A percentile compares a stretch with the other conserved stretches of the same genome.
Evolutionary conservation across 1,140 invertebrate genomes (phyloP).

Genomic region (Musca vetustissima): DNA sequence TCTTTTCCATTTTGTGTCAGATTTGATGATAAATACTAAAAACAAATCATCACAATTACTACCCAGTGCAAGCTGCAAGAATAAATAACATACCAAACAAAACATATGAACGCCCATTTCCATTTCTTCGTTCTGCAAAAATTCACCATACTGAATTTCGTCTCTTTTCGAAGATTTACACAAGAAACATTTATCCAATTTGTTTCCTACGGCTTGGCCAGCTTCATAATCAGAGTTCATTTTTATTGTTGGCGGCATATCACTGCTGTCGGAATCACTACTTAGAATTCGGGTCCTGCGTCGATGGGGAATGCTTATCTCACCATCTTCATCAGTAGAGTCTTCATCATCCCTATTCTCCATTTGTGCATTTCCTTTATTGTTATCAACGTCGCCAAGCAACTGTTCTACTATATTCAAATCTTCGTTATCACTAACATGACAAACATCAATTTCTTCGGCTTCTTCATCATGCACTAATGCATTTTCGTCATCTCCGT

Average conservation of each 20-base stretch:
- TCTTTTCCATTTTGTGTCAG: constrained; percentile 64
- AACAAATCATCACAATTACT: constrained; percentile 20
- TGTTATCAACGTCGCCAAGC: neutral
- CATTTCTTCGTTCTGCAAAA: constrained; percentile 18
- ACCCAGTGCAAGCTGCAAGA: too few species aligned
- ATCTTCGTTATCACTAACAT: constrained; percentile 22
- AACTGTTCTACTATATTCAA: neutral
- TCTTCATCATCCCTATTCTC: too few species aligned
- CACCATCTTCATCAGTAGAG: too few species aligned
- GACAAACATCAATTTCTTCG: constrained; percentile 10
- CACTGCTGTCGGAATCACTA: neutral
- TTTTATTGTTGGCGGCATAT: neutral
- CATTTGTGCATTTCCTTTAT: neutral
- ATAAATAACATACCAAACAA: constrained; percentile 32
- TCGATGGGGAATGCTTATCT: neutral
- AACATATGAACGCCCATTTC: constrained; percentile 31
- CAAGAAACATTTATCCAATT: constrained; percentile 20
- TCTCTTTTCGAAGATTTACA: constrained; percentile 26
- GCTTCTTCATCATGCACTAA: neutral
- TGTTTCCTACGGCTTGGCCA: too few species aligned
- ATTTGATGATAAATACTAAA: constrained; percentile 59
- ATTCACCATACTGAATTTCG: constrained; percentile 30
- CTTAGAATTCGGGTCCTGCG: neutral
- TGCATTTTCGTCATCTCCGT: constrained; percentile 13
- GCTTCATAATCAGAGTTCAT: too few species aligned